Evolutionary conservation across 2,888 invertebrate species (phyloP), one percentile per base, ranked within the genome.

Genomic region (Melinopterus prodromus): DNA sequence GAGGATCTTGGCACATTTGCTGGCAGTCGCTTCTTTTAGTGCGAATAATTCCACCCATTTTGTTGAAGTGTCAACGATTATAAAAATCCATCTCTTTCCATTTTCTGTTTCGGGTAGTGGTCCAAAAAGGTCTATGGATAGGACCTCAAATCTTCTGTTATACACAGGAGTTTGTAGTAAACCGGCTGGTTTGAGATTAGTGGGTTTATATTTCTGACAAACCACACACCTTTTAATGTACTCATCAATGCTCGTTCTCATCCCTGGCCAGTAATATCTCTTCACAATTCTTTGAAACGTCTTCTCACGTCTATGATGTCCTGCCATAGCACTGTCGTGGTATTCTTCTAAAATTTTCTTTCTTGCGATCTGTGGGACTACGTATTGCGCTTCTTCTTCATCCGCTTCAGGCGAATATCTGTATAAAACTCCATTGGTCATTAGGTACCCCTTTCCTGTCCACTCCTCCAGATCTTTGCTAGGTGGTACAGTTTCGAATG

Each of bases 81-180:
- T 26, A 26, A 26, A 26, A 26, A 26, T 26, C 26, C 26, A 26
- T 26, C 26, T 26, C 26, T 26, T 26, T 26, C 26, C 26, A 26
- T 26, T 26, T 26, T 26, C 26, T 26, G 26, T 26, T 26, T 26
- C 26, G 26, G 26, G 26, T 26, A 26, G 26, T 26, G 26, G 26
- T 26, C 15, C 6, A 81, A 88, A 87, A 0, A 88, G 69, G 71
- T 88, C 87, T 14, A 87, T 82, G 0, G 87, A 79, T 0, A 88
- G 6, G 0, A 85, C 84, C 80, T 88, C 87, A 38, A 86, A 87
- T 38, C 82, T 78, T 76, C 80, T 77, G 2, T 70, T 6, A 14
- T 74, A 37, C 9, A 71, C 77, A 0, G 86, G 83, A 0, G 87
- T 87, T 36, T 86, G 85, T 0, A 88, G 69, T 1, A 87, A 71